Evolutionary conservation across 2,797 vertebrate genomes (phyloP).

Genomic region (Argyrosomus regius): DNA sequence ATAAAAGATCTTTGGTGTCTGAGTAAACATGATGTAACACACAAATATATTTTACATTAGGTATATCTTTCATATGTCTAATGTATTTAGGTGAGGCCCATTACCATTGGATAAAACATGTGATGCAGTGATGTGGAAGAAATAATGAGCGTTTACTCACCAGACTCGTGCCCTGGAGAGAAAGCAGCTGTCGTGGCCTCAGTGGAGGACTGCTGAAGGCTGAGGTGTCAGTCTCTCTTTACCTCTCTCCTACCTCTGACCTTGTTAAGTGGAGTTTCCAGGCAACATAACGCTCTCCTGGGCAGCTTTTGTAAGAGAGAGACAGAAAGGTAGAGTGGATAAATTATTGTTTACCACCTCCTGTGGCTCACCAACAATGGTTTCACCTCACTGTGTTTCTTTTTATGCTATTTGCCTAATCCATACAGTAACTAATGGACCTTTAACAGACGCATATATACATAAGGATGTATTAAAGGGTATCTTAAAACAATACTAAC

Average conservation of each 20-base stretch:
- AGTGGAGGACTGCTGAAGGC: slow-evolving; percentile 2
- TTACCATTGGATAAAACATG: not conserved
- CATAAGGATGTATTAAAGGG: not conserved
- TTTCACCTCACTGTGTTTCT: not conserved
- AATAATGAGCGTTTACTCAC: slow-evolving; percentile 41
- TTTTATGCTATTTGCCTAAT: not conserved
- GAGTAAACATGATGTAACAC: too few relatives aligned
- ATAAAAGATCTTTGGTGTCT: not conserved
- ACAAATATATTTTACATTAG: too few relatives aligned
- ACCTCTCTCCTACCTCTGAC: slow-evolving; percentile 40
- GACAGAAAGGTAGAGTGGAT: slow-evolving; percentile 12
- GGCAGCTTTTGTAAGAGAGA: slow-evolving; percentile 38
- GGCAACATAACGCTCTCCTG: slow-evolving; percentile 59
- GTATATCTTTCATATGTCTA: not conserved
- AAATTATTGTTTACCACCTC: slow-evolving; percentile 27
- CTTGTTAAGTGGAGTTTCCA: slow-evolving; percentile 59
- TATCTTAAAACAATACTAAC: not conserved
- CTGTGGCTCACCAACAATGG: slow-evolving; percentile 8
- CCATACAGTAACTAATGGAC: not conserved
- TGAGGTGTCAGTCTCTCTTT: slow-evolving; percentile 34
- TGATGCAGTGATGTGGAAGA: not conserved
- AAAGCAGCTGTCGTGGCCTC: not conserved
- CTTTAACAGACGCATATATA: not conserved
- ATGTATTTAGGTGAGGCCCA: not conserved
- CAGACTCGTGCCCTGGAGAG: slow-evolving; percentile 19